A percentile compares a stretch with the other conserved stretches of the same genome.
Evolutionary conservation across 1,140 invertebrate genomes (phyloP).

Genomic region (Pararge aegeria): DNA sequence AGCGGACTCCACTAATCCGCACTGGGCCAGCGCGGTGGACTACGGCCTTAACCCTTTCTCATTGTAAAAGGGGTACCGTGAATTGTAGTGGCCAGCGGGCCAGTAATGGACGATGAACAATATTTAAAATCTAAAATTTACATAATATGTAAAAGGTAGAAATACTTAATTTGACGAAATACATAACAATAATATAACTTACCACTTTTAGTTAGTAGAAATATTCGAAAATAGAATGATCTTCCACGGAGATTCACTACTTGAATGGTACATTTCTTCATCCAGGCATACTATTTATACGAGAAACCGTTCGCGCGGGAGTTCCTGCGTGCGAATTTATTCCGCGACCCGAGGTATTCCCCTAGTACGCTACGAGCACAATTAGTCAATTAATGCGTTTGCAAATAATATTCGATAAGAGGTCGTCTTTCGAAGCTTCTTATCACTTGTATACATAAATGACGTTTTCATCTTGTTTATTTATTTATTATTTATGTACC

Average conservation of each 20-base stretch:
- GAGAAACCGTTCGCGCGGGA: neutral
- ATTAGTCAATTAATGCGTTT: neutral
- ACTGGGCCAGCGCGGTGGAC: no score
- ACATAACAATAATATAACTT: neutral
- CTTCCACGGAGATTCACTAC: neutral
- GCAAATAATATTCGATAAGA: slow-evolving; percentile 8
- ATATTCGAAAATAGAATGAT: neutral
- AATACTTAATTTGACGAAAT: no score
- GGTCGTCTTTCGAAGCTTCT: slow-evolving; percentile 2
- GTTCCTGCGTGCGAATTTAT: neutral
- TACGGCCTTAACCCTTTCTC: no score
- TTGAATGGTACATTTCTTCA: slow-evolving; percentile 1
- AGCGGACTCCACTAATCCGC: no score
- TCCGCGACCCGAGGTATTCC: neutral
- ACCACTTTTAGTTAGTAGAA: neutral
- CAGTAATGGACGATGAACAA: no score
- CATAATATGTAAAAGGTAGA: no score
- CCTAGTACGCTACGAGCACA: neutral
- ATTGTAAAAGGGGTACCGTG: no score
- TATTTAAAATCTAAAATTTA: no score
- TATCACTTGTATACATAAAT: neutral
- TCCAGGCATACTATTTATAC: slow-evolving; percentile 4
- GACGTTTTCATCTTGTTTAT: neutral
- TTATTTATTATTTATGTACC: no score
- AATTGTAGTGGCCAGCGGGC: no score